Evolutionary conservation across 1,140 invertebrate species (phyloP).

Genomic region (Octopus bimaculoides): DNA sequence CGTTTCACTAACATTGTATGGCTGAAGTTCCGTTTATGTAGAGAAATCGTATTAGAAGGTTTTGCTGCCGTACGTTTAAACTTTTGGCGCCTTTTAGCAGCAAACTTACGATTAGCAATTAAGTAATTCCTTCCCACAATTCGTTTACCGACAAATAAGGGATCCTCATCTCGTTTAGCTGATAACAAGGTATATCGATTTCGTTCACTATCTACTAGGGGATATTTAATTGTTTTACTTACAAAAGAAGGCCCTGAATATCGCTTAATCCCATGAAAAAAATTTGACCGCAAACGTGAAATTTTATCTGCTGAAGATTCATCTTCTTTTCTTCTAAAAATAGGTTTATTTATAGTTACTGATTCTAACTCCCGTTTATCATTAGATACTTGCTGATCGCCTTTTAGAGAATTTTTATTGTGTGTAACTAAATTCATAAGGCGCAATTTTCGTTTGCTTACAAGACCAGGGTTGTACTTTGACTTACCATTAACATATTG

Average conservation of each 20-base stretch:
- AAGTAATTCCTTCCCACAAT: too few relatives aligned
- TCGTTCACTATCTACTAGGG: conserved; percentile 22
- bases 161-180: conserved; percentile 13
- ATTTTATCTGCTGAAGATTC: too few relatives aligned
- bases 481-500: too few relatives aligned
- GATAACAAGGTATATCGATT: not conserved
- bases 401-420: conserved; percentile 13
- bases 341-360: conserved; percentile 14
- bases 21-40: too few relatives aligned
- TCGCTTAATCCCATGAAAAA: conserved; percentile 17
- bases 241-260: conserved; percentile 19
- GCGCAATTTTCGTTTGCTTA: not conserved
- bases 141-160: conserved; percentile 22
- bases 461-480: not conserved
- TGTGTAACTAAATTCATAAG: conserved; percentile 19
- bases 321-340: not conserved
- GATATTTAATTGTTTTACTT: conserved; percentile 17
- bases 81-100: too few relatives aligned
- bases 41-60: too few relatives aligned
- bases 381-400: conserved; percentile 18
- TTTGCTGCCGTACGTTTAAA: too few relatives aligned
- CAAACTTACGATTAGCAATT: too few relatives aligned
- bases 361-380: conserved; percentile 17
- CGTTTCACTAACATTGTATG: too few relatives aligned
- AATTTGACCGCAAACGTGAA: not conserved